These are phyloP conservation scores for Phyllopteryx taeniolatus DNA, from an alignment of 2,113 vertebrate genomes.

Conservation along the genomic window DNA sequence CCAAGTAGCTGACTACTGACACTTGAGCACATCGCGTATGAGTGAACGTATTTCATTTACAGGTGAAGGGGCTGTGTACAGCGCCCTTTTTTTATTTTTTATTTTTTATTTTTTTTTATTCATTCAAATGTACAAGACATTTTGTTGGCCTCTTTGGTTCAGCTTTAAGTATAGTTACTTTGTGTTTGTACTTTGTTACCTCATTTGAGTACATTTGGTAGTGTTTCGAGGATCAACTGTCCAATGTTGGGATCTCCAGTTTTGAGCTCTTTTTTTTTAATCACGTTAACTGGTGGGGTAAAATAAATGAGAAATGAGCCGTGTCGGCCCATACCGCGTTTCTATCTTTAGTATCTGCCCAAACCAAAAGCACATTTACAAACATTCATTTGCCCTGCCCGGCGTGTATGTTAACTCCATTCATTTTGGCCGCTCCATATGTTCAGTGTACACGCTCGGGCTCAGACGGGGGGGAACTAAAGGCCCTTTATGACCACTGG, in stretches of 20 bases:
- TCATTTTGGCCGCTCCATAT: conserved; percentile 72
- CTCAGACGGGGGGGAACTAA: conserved; percentile 59
- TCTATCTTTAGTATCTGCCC: conserved; percentile 70
- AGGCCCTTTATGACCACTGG: conserved; percentile 70
- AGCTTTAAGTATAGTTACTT: too few relatives aligned
- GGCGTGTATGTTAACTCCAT: conserved; percentile 67
- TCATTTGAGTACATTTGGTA: conserved; percentile 11
- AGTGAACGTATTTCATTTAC: too few relatives aligned
- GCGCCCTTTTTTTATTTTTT: too few relatives aligned
- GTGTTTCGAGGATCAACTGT: neutral
- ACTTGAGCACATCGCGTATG: too few relatives aligned
- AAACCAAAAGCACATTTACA: conserved; percentile 72
- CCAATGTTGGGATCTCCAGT: neutral
- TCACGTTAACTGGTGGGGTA: conserved; percentile 43
- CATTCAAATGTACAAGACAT: too few relatives aligned
- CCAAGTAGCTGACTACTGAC: too few relatives aligned
- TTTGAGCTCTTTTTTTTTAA: neutral
- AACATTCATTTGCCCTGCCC: conserved; percentile 69
- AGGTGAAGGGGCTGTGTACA: too few relatives aligned
- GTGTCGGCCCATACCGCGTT: conserved; percentile 49
- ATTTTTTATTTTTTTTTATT: too few relatives aligned
- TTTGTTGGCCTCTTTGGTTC: too few relatives aligned
- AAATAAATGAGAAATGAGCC: conserved; percentile 54
- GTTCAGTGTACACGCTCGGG: conserved; percentile 63
- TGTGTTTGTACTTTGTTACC: neutral